Evolutionary conservation across 2,888 invertebrate species (phyloP).

Genomic region (Lasioglossum oenotherae): DNA sequence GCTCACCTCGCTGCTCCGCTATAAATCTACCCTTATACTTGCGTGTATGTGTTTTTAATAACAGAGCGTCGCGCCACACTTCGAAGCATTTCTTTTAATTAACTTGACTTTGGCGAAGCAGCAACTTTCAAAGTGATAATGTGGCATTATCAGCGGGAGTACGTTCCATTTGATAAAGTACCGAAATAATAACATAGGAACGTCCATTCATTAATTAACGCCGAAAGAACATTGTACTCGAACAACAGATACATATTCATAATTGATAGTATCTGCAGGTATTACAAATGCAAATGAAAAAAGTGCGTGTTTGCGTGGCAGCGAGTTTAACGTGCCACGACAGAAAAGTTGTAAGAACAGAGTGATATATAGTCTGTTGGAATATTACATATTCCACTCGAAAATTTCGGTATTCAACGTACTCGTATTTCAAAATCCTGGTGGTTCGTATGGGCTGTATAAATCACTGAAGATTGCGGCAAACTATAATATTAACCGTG

Average conservation of each 20-base stretch:
- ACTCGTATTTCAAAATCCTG: constrained; percentile 6
- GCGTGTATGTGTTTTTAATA: not conserved
- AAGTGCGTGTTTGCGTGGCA: constrained; percentile 35
- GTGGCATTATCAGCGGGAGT: not conserved
- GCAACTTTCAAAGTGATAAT: not conserved
- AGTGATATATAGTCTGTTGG: constrained; percentile 1
- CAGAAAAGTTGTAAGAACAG: constrained; percentile 13
- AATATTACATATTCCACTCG: not conserved
- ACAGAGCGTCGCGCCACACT: not conserved
- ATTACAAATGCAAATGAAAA: constrained; percentile 45
- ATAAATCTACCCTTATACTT: no score
- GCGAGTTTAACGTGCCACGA: constrained; percentile 17
- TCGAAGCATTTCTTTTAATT: not conserved
- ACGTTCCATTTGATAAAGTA: not conserved
- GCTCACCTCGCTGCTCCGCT: no score
- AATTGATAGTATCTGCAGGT: constrained; percentile 21
- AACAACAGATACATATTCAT: constrained; percentile 33
- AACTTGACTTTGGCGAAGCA: not conserved
- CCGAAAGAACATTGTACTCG: constrained; percentile 13
- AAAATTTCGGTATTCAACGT: constrained; percentile 1
- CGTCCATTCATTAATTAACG: constrained; percentile 26
- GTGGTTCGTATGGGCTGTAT: not conserved
- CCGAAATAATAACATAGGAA: not conserved
- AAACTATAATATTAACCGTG: not conserved
- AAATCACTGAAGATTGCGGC: not conserved